Evolutionary conservation across 2,113 vertebrate genomes (phyloP).

Genomic region (Eudyptes chrysolophus): DNA sequence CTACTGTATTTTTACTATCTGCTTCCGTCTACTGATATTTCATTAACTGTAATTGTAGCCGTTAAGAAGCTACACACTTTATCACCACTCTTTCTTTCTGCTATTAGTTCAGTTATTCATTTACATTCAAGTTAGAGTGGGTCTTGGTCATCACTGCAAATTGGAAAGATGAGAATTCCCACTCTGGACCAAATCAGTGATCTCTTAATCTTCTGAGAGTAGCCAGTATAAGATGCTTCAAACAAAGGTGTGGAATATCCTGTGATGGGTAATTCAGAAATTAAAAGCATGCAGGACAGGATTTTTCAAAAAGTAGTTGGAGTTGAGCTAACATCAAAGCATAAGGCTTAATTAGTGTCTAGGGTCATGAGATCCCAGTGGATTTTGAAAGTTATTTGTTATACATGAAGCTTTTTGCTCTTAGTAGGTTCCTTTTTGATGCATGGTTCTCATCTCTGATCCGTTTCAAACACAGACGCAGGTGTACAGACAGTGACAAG

Average conservation of each 20-base stretch:
- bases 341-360: not conserved
- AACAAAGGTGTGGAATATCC: not conserved
- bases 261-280: not conserved
- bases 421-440: not conserved
- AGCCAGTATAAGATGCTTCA: not conserved
- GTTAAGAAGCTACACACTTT: not conserved
- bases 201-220: not conserved
- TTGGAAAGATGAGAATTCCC: not conserved
- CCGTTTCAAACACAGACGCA: not conserved
- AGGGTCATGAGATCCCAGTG: not conserved
- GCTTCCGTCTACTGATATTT: not conserved
- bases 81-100: not conserved
- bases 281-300: not conserved
- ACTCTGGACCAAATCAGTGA: rapidly evolving
- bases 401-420: not conserved
- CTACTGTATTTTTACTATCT: not conserved
- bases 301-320: not conserved
- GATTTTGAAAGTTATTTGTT: not conserved
- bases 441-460: not conserved
- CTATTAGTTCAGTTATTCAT: not conserved
- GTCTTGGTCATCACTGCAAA: not conserved
- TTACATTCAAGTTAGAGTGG: not conserved
- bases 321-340: not conserved
- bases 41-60: not conserved
- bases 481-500: not conserved